Percentiles rank a stretch among this genome's conserved stretches.
phyloP scores from a whole-genome alignment of 2,888 invertebrate species.

The Cerastis leucographa region DNA sequence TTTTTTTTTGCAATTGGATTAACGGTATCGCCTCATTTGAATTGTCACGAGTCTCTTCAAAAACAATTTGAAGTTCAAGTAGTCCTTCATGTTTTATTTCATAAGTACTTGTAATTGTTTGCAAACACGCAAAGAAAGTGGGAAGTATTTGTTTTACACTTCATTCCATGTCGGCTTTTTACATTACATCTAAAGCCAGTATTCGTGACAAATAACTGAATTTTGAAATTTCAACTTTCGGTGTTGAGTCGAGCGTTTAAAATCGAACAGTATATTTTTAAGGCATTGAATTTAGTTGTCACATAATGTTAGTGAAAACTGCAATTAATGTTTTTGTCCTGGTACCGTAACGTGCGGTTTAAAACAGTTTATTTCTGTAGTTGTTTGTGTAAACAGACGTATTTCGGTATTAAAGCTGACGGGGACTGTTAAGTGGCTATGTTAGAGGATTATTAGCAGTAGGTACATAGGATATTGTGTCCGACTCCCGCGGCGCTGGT shows the following conservation, averaged over 20 bases:
- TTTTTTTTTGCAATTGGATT: conserved; percentile 49
- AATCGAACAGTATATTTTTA: not conserved
- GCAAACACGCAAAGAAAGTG: conserved; percentile 78
- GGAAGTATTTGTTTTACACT: conserved; percentile 70
- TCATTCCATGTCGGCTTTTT: conserved; percentile 41
- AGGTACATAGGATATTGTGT: conserved; percentile 22
- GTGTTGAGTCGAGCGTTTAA: not conserved
- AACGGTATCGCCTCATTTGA: conserved; percentile 69
- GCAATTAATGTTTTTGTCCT: conserved; percentile 31
- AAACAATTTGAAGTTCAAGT: conserved; percentile 58
- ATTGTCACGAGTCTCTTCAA: conserved; percentile 62
- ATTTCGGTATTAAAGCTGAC: conserved; percentile 23
- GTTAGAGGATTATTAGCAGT: conserved; percentile 34
- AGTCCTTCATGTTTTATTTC: conserved; percentile 68
- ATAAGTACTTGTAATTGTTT: conserved; percentile 74
- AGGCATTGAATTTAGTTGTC: not conserved
- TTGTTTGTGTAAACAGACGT: conserved; percentile 21
- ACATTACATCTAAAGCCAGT: conserved; percentile 15
- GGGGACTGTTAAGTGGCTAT: conserved; percentile 19
- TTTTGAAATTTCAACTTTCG: not conserved
- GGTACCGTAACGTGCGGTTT: conserved; percentile 37
- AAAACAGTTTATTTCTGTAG: conserved; percentile 42
- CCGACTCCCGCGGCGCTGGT: conserved; percentile 31
- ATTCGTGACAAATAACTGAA: conserved; percentile 1
- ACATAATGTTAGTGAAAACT: not conserved